Percentiles rank a stretch among this genome's conserved stretches.
Conservation (phyloP, 1,140 invertebrate species). For the Calephelis nemesis region DNA sequence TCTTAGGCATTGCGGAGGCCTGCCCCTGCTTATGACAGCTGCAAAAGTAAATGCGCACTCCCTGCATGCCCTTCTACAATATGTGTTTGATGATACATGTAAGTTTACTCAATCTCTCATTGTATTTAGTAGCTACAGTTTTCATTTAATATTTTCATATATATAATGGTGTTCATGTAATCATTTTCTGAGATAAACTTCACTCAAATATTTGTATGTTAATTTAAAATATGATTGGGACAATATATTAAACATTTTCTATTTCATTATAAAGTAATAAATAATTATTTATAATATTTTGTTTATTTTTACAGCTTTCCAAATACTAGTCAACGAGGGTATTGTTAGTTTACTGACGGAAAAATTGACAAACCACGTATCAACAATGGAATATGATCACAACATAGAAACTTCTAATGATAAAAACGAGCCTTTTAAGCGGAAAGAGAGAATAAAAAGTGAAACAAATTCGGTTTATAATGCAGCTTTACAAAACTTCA, state of each 20-base stretch:
- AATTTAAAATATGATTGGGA: too few relatives aligned
- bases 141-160: too few relatives aligned
- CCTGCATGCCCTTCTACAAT: conserved; percentile 64
- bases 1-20: conserved; percentile 60
- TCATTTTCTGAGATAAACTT: too few relatives aligned
- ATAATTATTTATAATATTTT: background rate
- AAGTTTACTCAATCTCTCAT: conserved; percentile 29
- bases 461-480: conserved; percentile 30
- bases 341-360: conserved; percentile 66
- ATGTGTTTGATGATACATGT: conserved; percentile 72
- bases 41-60: conserved; percentile 47
- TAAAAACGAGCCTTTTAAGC: conserved; percentile 26
- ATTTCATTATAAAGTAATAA: background rate
- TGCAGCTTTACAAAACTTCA: conserved; percentile 27
- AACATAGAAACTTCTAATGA: conserved; percentile 37
- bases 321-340: conserved; percentile 67
- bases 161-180: too few relatives aligned
- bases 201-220: too few relatives aligned
- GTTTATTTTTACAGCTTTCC: conserved; percentile 55
- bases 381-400: conserved; percentile 73
- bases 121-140: too few relatives aligned
- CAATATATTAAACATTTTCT: background rate
- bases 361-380: conserved; percentile 61
- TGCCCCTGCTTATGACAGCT: conserved; percentile 58
- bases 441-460: conserved; percentile 28